Conservation (phyloP, 2,797 vertebrate genomes). For the Coregonus sp. region DNA sequence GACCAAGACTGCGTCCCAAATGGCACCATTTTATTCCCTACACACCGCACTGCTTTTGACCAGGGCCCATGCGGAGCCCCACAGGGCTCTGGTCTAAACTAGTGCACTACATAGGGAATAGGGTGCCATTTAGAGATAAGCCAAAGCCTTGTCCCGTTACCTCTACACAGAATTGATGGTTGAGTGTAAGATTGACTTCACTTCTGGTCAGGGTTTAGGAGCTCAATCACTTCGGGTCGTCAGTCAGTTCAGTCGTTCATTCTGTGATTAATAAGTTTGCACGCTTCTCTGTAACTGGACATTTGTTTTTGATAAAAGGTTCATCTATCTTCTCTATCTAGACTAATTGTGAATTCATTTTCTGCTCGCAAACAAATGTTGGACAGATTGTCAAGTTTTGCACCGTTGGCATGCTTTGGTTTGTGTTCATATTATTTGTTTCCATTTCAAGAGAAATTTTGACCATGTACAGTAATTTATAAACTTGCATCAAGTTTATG, state of each 20-base stretch:
- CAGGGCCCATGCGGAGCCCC: no score
- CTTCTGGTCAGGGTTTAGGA: constrained; percentile 30
- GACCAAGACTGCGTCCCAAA: neutral
- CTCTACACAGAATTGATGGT: constrained; percentile 13
- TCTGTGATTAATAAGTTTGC: constrained; percentile 55
- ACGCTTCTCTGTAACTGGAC: constrained; percentile 62
- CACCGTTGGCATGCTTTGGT: constrained; percentile 54
- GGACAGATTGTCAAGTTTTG: constrained; percentile 41
- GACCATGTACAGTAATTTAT: constrained; percentile 98
- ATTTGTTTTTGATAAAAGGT: constrained; percentile 41
- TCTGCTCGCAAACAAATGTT: constrained; percentile 45
- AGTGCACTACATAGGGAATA: neutral
- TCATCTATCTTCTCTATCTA: constrained; percentile 36
- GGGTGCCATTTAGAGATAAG: no score
- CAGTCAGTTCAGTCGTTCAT: constrained; percentile 19
- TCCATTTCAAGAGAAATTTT: constrained; percentile 74
- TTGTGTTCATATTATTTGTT: constrained; percentile 21
- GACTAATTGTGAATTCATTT: constrained; percentile 45
- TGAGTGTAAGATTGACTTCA: constrained; percentile 3
- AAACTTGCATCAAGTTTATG: constrained; percentile 99
- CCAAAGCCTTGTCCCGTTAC: constrained; percentile 6
- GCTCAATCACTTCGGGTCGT: constrained; percentile 29
- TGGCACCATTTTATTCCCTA: neutral
- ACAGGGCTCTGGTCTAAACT: no score
- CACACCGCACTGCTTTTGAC: no score